phyloP scores from a whole-genome alignment of 1,140 invertebrate species.

The Limonius californicus region DNA sequence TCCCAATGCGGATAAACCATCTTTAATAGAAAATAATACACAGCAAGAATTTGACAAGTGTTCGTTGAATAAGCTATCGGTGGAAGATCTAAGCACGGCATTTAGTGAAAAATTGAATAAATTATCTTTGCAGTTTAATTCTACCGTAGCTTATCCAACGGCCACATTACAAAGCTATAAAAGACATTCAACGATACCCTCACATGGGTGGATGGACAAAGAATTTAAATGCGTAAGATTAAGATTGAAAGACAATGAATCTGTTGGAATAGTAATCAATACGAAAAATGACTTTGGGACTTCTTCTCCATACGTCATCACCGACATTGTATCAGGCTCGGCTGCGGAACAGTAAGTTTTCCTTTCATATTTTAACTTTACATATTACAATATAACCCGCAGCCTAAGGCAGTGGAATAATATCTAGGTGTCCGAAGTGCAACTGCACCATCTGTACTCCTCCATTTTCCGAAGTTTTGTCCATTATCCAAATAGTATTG shows the following conservation, averaged over 20 bases:
- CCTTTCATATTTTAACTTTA: too few species aligned
- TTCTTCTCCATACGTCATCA: conserved; percentile 56
- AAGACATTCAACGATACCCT: background rate
- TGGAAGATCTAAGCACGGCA: background rate
- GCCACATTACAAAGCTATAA: background rate
- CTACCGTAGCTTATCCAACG: background rate
- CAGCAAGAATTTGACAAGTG: background rate
- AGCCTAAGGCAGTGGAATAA: too few species aligned
- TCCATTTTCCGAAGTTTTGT: too few species aligned
- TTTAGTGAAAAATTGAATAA: conserved; percentile 8
- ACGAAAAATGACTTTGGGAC: conserved; percentile 49
- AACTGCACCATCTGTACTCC: too few species aligned
- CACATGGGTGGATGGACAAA: conserved; percentile 27
- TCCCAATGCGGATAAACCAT: too few species aligned
- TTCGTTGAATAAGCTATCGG: background rate
- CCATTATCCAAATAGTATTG: too few species aligned
- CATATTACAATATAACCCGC: too few species aligned
- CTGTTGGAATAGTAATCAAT: conserved; percentile 58
- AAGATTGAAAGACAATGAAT: conserved; percentile 50
- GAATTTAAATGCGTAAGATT: conserved; percentile 49
- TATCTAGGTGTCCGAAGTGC: too few species aligned
- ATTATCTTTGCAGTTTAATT: background rate
- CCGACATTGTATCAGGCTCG: conserved; percentile 55
- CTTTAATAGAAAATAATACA: background rate
- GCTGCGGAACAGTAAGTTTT: conserved; percentile 12